Evolutionary conservation across 2,113 vertebrate genomes (phyloP), one percentile per base, ranked within the genome.

Genomic region (Junco hyemalis): DNA sequence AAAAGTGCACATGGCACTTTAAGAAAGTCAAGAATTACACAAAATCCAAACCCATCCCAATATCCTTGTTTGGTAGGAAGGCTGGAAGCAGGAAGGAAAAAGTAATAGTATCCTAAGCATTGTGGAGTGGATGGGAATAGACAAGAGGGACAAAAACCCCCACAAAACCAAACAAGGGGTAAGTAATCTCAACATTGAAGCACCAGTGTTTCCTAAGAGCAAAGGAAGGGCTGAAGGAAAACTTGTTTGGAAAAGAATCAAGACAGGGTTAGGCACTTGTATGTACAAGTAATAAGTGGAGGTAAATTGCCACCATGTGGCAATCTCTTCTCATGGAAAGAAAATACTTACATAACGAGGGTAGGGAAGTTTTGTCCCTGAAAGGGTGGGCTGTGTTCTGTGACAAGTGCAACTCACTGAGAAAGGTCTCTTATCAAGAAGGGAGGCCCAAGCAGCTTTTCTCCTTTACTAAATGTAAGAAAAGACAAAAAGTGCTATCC

Each of bases 291-390:
- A 19, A 40, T 79, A 94, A 90, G 69, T 45, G 59, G 50, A 83
- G 33, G 63, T 60, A 86, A 96, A 88, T 91, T 95, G 87, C 89
- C 91, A 96, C 90, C 92, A 69, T 92, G 92, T 94, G 88, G 84
- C 89, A 96, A 91, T 70, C 74, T 88, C 66, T 80, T 51, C 60
- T 71, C 45, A 5, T 70, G n/a, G 51, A 64, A 84, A 88, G 65
- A 76, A 91, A 88, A 76, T 11, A 47, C 5, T 16, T 76, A 48
- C 11, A 11, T 35, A 40, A 83, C 85, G 33, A 0, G 13, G 19
- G 3, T 61, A 29, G 35, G n/a, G 59, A 56, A 53, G 45, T 93
- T 82, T 85, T 48, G 60, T 76, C 44, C 72, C 63, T 82, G 61
- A 64, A 90, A 73, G 51, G 11, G 38, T 47, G 64, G n/a, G 48